Conservation (phyloP, 1,140 invertebrate species). For the Bombus superbus region DNA sequence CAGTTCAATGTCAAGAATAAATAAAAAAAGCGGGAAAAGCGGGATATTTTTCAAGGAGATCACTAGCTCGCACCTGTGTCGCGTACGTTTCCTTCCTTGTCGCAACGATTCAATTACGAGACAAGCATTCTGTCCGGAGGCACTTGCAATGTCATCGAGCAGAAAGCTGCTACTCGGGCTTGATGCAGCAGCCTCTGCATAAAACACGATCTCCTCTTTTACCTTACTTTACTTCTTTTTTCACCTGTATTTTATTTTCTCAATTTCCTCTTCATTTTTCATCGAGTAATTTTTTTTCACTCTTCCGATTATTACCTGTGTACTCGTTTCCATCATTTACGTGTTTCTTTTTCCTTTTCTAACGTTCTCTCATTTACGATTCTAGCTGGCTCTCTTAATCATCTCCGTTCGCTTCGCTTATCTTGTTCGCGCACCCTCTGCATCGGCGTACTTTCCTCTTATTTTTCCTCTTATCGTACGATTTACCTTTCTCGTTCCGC, state of each 20-base stretch:
- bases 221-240: not conserved
- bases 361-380: not conserved
- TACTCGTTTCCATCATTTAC: not conserved
- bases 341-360: not conserved
- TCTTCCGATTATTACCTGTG: not conserved
- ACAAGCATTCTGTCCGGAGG: constrained; percentile 10
- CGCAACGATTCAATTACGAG: constrained; percentile 52
- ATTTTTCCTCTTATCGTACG: not conserved
- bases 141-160: constrained; percentile 6
- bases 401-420: not conserved
- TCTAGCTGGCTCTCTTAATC: not conserved
- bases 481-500: not conserved
- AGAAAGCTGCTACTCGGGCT: constrained; percentile 2
- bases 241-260: not conserved
- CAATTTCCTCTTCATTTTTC: not conserved
- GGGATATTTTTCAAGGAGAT: constrained; percentile 29
- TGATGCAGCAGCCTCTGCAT: not conserved
- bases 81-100: not conserved
- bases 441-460: not conserved
- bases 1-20: constrained; percentile 6
- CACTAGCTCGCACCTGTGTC: not conserved
- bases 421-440: not conserved
- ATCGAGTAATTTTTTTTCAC: not conserved
- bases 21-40: not conserved
- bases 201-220: not conserved